Conservation (phyloP, 2,797 vertebrate species). For the Microhierax caerulescens region DNA sequence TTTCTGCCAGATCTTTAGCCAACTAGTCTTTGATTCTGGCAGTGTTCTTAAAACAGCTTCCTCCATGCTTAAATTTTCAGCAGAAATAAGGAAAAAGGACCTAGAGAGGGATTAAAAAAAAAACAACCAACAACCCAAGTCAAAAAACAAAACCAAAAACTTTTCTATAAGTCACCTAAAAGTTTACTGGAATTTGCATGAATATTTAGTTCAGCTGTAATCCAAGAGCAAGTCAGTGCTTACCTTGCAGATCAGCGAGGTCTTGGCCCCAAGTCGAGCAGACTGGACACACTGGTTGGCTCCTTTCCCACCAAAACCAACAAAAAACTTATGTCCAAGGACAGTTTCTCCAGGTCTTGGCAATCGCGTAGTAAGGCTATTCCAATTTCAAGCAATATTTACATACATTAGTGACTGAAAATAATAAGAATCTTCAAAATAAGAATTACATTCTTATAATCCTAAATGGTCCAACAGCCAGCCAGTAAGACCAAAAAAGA, state of each 20-base stretch:
- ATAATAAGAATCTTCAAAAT: neutral
- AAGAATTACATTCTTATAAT: neutral
- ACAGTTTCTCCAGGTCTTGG: conserved; percentile 94
- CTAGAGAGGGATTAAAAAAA: neutral
- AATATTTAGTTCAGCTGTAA: neutral
- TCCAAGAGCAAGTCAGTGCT: neutral
- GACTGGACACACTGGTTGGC: conserved; percentile 97
- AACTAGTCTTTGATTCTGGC: conserved; percentile 26
- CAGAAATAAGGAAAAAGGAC: neutral
- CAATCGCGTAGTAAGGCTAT: conserved; percentile 87
- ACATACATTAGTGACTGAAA: conserved; percentile 10
- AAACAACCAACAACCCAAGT: neutral
- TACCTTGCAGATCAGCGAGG: conserved; percentile 94
- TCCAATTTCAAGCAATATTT: conserved; percentile 50
- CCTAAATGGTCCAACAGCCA: neutral
- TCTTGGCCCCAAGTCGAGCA: conserved; percentile 88
- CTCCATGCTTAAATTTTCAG: conserved; percentile 5
- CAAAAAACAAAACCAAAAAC: neutral
- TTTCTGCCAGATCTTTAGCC: conserved; percentile 19
- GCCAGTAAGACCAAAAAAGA: neutral
- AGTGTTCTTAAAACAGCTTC: neutral
- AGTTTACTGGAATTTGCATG: neutral
- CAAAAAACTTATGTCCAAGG: conserved; percentile 93
- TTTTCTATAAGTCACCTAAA: neutral
- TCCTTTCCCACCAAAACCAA: conserved; percentile 96